These are phyloP conservation scores for Nestor notabilis DNA, from an alignment of 2,113 vertebrate species.

Conservation along the genomic window DNA sequence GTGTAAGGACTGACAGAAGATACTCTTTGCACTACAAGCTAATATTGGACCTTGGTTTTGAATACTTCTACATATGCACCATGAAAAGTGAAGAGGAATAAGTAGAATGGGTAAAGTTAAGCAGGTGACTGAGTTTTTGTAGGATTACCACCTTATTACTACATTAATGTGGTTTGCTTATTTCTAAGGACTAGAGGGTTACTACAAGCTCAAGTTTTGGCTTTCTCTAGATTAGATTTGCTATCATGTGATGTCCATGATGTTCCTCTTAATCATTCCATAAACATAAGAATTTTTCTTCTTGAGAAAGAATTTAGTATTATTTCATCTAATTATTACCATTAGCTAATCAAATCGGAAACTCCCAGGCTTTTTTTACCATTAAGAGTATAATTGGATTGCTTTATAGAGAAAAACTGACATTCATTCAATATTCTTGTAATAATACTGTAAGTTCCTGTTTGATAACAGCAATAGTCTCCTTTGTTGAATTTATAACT, in stretches of 20 bases:
- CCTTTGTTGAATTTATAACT: constrained; percentile 11
- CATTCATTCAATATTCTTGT: background rate
- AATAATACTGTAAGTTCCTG: background rate
- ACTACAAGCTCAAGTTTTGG: background rate
- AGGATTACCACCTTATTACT: background rate
- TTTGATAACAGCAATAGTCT: background rate
- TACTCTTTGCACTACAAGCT: background rate
- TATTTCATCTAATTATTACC: background rate
- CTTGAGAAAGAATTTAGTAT: background rate
- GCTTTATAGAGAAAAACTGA: background rate
- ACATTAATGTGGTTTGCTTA: background rate
- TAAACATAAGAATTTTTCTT: background rate
- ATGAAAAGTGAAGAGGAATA: background rate
- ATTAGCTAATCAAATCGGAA: background rate
- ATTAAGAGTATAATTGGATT: background rate
- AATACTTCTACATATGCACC: background rate
- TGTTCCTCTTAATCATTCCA: background rate
- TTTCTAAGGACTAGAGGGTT: background rate
- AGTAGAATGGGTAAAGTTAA: background rate
- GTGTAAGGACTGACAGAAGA: background rate
- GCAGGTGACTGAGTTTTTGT: background rate
- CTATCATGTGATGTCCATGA: background rate
- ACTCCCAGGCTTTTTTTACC: background rate
- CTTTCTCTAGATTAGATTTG: fast-evolving
- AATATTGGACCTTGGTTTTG: background rate